Base-by-base conservation (phyloP, 2,797 vertebrate genomes). In the Pseudopleuronectes americanus region DNA sequence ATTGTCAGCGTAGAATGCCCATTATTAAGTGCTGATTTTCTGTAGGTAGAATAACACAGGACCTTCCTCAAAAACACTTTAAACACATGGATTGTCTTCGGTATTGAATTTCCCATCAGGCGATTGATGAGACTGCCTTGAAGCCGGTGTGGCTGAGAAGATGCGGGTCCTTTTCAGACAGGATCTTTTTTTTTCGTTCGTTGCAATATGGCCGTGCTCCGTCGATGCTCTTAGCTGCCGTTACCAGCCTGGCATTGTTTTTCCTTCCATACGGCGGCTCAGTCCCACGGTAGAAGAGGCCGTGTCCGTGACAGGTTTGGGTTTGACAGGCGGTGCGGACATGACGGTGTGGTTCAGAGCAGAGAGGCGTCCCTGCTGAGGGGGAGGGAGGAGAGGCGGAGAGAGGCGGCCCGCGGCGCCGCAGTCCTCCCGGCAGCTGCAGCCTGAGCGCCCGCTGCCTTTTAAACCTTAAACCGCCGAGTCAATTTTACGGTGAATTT, bases 331-430 rank as follows among this genome's bases (percentile, higher is more conserved):
- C 74, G 73, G 68, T 64, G 38, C 79, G 68, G 85, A 86, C 85
- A 74, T 85, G 84, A 87, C 85, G 62, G 90, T 76, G 85, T 84
- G 43, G 43, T 90, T 26, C 13, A 8, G 4, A 21, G 47, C 84
- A 83, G 89, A 91, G 88, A 89, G 78, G 67, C 81, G 71, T 91
- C 84, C 89, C 86, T 78, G 92, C 91, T 89, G 93, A 92, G 92
- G 57, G 82, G 63, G 43, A 3, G 17, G 43, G 43, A 61, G 67
- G 63, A 65, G 57, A 67, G 58, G 56, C 52, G 68, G 31, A 28
- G 66, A 71, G 71, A 64, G 53, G 58, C 19, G 52, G 63, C 57
- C 74, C 28, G 73, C 22, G 79, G 77, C 85, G 78, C 64, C 81
- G 82, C 85, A 82, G 71, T 71, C 36, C n/a, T 64, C 80, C 79